Conservation (phyloP, 2,888 invertebrate species). For the Diaperis boleti region DNA sequence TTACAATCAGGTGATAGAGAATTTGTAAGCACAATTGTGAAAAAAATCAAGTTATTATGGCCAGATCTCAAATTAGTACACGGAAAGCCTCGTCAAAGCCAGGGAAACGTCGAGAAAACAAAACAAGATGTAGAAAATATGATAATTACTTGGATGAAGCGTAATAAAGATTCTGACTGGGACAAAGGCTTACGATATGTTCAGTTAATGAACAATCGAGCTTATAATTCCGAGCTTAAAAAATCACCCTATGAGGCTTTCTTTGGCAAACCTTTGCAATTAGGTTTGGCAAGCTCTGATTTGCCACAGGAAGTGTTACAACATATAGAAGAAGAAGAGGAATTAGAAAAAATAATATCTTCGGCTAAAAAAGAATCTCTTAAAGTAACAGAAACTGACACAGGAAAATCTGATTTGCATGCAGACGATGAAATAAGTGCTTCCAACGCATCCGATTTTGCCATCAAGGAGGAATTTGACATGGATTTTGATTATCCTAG, state of each 20-base stretch:
- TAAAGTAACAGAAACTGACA: too few species aligned
- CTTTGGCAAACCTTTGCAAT: too few species aligned
- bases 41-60: background rate
- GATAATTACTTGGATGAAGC: background rate
- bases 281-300: too few species aligned
- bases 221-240: background rate
- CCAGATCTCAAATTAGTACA: background rate
- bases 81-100: background rate
- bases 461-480: too few species aligned
- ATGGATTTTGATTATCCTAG: too few species aligned
- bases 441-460: too few species aligned
- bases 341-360: too few species aligned
- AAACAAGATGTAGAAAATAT: background rate
- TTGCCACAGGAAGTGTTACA: too few species aligned
- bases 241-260: conserved; percentile 9
- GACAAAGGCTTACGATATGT: conserved; percentile 4
- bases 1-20: background rate
- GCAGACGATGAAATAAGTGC: too few species aligned
- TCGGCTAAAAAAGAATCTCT: too few species aligned
- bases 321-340: too few species aligned
- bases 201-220: background rate
- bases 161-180: background rate
- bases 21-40: background rate
- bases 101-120: background rate
- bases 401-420: too few species aligned